Evolutionary conservation across 2,888 invertebrate species (phyloP).

Genomic region (Callimorpha dominula): DNA sequence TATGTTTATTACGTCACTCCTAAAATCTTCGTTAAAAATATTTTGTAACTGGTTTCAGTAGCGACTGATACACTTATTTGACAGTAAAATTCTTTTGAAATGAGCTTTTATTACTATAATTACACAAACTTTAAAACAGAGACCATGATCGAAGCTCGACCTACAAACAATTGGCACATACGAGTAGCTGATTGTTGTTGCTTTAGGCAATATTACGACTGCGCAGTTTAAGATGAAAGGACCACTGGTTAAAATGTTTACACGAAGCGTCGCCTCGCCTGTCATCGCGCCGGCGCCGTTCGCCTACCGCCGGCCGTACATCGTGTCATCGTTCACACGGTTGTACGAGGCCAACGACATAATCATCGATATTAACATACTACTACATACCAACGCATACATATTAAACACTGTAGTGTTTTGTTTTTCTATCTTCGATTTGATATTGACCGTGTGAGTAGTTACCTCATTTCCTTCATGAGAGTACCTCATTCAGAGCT

Average conservation of each 20-base stretch:
- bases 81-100: neutral
- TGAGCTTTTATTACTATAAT: neutral
- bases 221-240: slow-evolving; percentile 45
- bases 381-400: too few relatives aligned
- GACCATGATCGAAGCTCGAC: slow-evolving; percentile 17
- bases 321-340: neutral
- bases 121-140: neutral
- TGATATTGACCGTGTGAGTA: too few relatives aligned
- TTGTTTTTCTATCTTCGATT: too few relatives aligned
- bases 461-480: too few relatives aligned
- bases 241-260: slow-evolving; percentile 47
- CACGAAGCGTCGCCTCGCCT: slow-evolving; percentile 13
- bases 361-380: too few relatives aligned
- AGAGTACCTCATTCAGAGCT: too few relatives aligned
- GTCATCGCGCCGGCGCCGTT: slow-evolving; percentile 1
- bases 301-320: neutral
- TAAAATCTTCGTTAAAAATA: neutral
- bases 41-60: neutral
- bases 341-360: too few relatives aligned
- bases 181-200: slow-evolving; percentile 38
- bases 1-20: neutral
- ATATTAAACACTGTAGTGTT: too few relatives aligned
- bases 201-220: slow-evolving; percentile 33
- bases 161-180: slow-evolving; percentile 41
- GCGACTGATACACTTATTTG: neutral